Evolutionary conservation across 2,888 invertebrate species (phyloP).

Genomic region (Torymus texanus): DNA sequence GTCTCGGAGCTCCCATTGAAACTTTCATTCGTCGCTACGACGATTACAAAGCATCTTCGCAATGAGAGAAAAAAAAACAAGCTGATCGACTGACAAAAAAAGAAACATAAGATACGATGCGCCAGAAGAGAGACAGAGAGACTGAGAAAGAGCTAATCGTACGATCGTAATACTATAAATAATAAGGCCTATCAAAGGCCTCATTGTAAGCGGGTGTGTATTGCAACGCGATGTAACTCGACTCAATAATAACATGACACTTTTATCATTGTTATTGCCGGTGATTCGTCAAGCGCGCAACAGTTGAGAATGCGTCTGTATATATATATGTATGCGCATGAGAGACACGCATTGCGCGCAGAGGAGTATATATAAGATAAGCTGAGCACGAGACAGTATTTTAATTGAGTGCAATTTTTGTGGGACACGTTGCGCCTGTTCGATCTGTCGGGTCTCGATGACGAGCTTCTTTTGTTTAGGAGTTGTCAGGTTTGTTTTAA

Average conservation of each 20-base stretch:
- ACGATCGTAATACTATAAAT: constrained; percentile 29
- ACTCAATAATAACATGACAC: constrained; percentile 42
- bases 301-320: neutral
- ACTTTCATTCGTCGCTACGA: neutral
- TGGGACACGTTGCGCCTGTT: neutral
- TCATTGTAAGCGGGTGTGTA: constrained; percentile 2
- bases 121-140: neutral
- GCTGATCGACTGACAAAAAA: neutral
- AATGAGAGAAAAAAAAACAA: neutral
- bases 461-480: too few species aligned
- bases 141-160: neutral
- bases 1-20: constrained; percentile 17
- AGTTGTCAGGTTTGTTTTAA: too few species aligned
- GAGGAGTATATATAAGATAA: neutral
- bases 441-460: neutral
- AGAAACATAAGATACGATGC: constrained; percentile 11
- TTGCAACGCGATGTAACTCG: constrained; percentile 13
- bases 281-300: constrained; percentile 25
- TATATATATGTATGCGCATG: neutral
- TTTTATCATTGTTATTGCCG: constrained; percentile 45
- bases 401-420: constrained; percentile 34
- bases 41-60: constrained; percentile 2
- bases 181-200: constrained; percentile 33
- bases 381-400: constrained; percentile 20
- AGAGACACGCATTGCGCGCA: neutral